Evolutionary conservation across 1,140 invertebrate genomes (phyloP).

Genomic region (Rhyacophila brunnea): DNA sequence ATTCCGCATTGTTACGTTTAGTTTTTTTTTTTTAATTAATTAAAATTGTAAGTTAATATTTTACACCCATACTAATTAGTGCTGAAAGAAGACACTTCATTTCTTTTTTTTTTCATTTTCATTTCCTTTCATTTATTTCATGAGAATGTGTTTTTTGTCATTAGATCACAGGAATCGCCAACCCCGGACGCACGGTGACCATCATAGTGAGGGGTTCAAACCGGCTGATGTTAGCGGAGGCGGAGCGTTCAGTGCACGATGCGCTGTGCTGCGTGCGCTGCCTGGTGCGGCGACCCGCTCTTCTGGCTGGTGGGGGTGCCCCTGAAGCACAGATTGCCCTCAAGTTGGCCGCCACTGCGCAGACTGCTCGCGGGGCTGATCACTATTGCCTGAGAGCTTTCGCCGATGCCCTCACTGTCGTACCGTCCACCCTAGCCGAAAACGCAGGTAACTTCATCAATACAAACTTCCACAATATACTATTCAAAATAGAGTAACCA

Average conservation of each 20-base stretch:
- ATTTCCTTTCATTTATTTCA: too few relatives aligned
- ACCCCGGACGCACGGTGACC: conserved; percentile 87
- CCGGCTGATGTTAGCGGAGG: conserved; percentile 94
- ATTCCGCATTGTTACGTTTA: too few relatives aligned
- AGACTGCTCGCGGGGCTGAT: conserved; percentile 85
- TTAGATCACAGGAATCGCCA: conserved; percentile 85
- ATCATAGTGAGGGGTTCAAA: conserved; percentile 96
- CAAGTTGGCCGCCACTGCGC: conserved; percentile 77
- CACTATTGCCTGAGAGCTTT: conserved; percentile 94
- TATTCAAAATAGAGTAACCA: too few relatives aligned
- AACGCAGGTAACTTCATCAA: conserved; percentile 85
- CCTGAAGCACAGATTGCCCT: conserved; percentile 94
- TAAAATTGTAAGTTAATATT: too few relatives aligned
- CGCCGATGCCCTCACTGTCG: conserved; percentile 94
- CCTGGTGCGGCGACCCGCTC: conserved; percentile 86
- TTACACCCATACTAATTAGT: too few relatives aligned
- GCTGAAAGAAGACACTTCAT: too few relatives aligned
- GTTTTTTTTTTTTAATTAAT: too few relatives aligned
- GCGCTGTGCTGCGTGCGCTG: conserved; percentile 97
- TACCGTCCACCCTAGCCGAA: conserved; percentile 98
- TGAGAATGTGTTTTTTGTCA: too few relatives aligned
- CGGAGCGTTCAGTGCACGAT: conserved; percentile 94
- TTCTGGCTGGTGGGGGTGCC: conserved; percentile 95
- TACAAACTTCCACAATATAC: too few relatives aligned
- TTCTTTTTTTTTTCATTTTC: too few relatives aligned